Evolutionary conservation across 2,888 invertebrate genomes (phyloP).

Genomic region (Prenolepis imparis): DNA sequence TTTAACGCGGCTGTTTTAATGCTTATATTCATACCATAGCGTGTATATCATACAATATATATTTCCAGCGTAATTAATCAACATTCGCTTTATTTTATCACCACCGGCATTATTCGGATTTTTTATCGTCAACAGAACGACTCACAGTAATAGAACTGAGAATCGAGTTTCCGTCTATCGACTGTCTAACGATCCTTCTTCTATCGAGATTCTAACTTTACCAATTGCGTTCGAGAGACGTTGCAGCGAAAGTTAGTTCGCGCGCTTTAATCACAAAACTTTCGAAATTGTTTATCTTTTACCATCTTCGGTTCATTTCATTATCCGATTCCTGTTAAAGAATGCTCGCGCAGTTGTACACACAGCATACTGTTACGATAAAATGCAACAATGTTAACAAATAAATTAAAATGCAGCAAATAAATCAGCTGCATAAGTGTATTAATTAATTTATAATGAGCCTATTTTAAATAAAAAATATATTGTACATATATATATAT

Average conservation of each 20-base stretch:
- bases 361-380: neutral
- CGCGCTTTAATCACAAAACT: constrained; percentile 67
- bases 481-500: neutral
- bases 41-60: neutral
- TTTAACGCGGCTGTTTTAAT: neutral
- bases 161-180: constrained; percentile 65
- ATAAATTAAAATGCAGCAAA: neutral
- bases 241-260: constrained; percentile 59
- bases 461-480: neutral
- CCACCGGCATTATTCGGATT: neutral
- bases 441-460: constrained; percentile 6
- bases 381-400: constrained; percentile 1
- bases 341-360: neutral
- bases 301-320: constrained; percentile 55
- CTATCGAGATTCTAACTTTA: constrained; percentile 69
- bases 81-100: constrained; percentile 15
- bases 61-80: constrained; percentile 19
- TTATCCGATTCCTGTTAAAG: constrained; percentile 42
- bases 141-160: constrained; percentile 61
- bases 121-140: constrained; percentile 14
- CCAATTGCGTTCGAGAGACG: constrained; percentile 65
- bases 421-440: constrained; percentile 13
- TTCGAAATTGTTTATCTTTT: constrained; percentile 65
- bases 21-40: constrained; percentile 28
- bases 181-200: constrained; percentile 55